Base-by-base conservation (phyloP, 2,797 vertebrate genomes). In the Heliangelus exortis region DNA sequence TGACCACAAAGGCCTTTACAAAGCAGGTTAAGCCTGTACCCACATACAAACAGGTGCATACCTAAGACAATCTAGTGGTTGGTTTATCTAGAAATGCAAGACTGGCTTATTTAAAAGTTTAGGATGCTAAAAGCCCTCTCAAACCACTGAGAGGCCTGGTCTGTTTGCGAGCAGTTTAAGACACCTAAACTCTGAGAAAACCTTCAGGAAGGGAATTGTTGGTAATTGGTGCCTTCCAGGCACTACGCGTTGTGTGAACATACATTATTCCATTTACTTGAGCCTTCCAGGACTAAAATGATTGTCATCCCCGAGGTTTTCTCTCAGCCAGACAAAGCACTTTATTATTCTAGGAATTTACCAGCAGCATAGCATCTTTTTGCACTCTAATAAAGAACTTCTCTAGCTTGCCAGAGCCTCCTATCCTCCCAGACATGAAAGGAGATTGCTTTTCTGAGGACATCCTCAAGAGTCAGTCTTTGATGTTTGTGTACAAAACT, bases 281-380 rank as follows among this genome's bases (percentile, higher is more conserved):
- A 78, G 47, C 43, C 54, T 93, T 84, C 41, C 17, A 47, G n/a
- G 66, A 43, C 66, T 90, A 41, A 55, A 75, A 58, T 31, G 7
- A 36, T 62, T 71, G 36, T 81, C 45, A 68, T 45, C 61, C 31
- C 61, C 57, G 50, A 77, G 53, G 8, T 88, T 81, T 95, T 66
- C 33, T 82, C 10, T 22, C 62, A 66, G 29, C n/a, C 63, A 76
- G 51, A 58, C 23, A 75, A 68, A 55, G 21, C 69, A 81, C 19
- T 58, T 41, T 66, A 7, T 86, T 86, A 50, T 84, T 88, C 67
- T 76, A 92, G 81, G 92, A 94, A 87, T 90, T 95, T 86, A 73
- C 17, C 17, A 71, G 50, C 67, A 91, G 57, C 20, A 14, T 2
- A 67, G 25, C n/a, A 9, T 59, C 23, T 79, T 87, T 87, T 74